phyloP scores from a whole-genome alignment of 1,140 invertebrate genomes.

The Drosophila funebris region DNA sequence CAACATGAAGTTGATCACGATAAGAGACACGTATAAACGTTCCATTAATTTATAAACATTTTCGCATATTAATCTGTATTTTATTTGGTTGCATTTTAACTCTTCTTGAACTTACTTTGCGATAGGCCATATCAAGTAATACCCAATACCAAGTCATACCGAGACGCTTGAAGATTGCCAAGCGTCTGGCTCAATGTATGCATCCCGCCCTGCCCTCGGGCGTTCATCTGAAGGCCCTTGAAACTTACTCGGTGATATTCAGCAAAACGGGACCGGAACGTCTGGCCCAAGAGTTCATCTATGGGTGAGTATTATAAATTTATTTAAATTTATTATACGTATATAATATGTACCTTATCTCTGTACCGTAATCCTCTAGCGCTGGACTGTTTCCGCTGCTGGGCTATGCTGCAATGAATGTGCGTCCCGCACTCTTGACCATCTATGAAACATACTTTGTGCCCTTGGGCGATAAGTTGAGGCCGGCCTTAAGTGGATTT shows the following conservation, averaged over 20 bases:
- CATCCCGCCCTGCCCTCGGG: constrained; percentile 96
- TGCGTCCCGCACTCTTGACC: constrained; percentile 91
- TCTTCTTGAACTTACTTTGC: constrained; percentile 24
- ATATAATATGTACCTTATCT: not conserved
- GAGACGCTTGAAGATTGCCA: constrained; percentile 94
- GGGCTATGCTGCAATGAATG: constrained; percentile 95
- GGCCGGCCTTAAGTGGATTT: constrained; percentile 94
- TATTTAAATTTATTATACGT: not conserved
- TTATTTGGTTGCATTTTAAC: not conserved
- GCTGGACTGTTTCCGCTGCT: constrained; percentile 95
- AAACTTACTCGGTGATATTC: constrained; percentile 97
- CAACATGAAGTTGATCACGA: too few species aligned
- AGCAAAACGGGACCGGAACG: constrained; percentile 94
- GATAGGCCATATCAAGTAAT: constrained; percentile 89
- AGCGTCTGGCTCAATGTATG: constrained; percentile 97
- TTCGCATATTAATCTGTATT: too few species aligned
- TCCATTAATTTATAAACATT: too few species aligned
- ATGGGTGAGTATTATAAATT: constrained; percentile 85
- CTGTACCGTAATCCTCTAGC: too few species aligned
- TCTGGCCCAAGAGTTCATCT: constrained; percentile 94
- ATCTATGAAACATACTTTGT: constrained; percentile 97
- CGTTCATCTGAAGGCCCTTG: constrained; percentile 96
- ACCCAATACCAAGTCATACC: constrained; percentile 95
- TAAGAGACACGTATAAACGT: too few species aligned
- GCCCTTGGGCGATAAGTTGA: constrained; percentile 90